These are phyloP conservation scores for Gambusia holbrooki DNA, from an alignment of 2,113 vertebrate species.

Conservation along the genomic window DNA sequence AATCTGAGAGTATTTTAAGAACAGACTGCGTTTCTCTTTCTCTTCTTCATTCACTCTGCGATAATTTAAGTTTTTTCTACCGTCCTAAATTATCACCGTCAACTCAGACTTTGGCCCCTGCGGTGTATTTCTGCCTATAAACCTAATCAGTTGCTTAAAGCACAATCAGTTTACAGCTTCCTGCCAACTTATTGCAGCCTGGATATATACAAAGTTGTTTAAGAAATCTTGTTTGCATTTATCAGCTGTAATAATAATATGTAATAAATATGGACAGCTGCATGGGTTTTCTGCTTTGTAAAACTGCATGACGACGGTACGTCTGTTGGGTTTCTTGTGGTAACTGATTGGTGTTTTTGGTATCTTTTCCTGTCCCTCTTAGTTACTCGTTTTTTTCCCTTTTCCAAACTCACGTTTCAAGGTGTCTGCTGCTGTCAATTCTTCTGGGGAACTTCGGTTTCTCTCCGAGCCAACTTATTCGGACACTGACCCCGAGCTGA, in stretches of 20 bases:
- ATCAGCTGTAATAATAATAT: too few species aligned
- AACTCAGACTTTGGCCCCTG: background rate
- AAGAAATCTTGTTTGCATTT: background rate
- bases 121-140: background rate
- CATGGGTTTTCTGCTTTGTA: background rate
- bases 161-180: background rate
- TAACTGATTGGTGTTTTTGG: background rate
- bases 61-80: background rate
- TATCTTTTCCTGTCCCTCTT: conserved; percentile 12
- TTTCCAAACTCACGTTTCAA: conserved; percentile 66
- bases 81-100: background rate
- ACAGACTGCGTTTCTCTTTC: background rate
- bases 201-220: background rate
- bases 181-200: background rate
- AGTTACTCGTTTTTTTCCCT: background rate
- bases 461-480: conserved; percentile 73
- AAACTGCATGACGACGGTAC: background rate
- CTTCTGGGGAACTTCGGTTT: conserved; percentile 81
- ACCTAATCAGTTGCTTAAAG: background rate
- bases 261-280: background rate
- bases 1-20: background rate
- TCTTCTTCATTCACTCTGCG: background rate
- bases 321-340: background rate
- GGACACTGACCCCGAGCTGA: conserved; percentile 79
- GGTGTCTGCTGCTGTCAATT: conserved; percentile 81